Conservation (phyloP, 53 echinoderm and acorn worm genomes). For the Patiria pectinifera region DNA sequence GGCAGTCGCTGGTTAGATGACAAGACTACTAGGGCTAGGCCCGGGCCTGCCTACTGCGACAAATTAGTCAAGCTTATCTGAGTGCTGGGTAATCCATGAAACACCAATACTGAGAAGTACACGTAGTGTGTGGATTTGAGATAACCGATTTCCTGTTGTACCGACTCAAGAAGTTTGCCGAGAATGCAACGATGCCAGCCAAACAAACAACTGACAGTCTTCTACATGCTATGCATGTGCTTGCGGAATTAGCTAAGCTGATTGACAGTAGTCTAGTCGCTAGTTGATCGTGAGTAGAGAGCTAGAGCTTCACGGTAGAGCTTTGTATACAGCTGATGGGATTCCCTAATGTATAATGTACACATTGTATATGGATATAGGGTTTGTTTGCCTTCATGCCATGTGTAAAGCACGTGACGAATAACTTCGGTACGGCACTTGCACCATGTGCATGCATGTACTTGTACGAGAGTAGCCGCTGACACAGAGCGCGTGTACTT, state of each 20-base stretch:
- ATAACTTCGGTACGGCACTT: background rate
- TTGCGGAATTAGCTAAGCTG: too few species aligned
- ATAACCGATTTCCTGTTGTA: conserved; percentile 13
- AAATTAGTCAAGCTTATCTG: too few species aligned
- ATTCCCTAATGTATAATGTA: background rate
- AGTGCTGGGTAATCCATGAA: too few species aligned
- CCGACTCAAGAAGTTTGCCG: background rate
- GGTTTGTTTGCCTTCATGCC: background rate
- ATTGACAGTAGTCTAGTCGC: too few species aligned
- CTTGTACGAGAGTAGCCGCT: background rate
- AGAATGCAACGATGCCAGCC: background rate
- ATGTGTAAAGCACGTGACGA: conserved; percentile 42
- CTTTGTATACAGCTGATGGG: background rate
- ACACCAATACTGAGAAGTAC: too few species aligned
- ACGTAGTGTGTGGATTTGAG: background rate
- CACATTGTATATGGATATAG: too few species aligned
- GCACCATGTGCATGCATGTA: background rate
- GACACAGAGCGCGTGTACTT: background rate
- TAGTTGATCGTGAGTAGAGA: too few species aligned
- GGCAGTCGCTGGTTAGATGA: too few species aligned
- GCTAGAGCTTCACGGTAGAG: background rate
- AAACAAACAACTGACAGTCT: background rate
- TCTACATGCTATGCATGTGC: background rate
- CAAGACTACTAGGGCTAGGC: too few species aligned
- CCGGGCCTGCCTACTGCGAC: too few species aligned